Base-by-base conservation (phyloP, 1,140 invertebrate species). In the Trachelipus rathkii region DNA sequence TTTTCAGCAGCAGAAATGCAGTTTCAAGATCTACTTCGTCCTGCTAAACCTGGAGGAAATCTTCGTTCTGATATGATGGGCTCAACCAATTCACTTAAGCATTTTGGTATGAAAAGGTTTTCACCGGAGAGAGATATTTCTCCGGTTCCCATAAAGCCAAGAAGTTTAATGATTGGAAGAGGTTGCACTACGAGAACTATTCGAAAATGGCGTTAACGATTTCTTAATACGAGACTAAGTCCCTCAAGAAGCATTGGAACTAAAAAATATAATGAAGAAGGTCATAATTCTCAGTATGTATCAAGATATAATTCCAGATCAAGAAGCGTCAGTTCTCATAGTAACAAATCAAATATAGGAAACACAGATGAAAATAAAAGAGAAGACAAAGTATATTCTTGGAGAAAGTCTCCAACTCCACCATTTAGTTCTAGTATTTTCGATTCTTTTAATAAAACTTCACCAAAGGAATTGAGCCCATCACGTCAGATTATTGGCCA, bases 1-100 rank as follows among this genome's bases (percentile, higher is more conserved):
- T 82, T 76, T 76, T 82, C 77, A 50, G 79, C 82, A 66, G 77
- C 76, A 70, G 79, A 81, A 73, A 76, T 82, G 33, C 79, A 80
- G 67, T 77, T 80, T 74, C 78, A 80, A 71, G 72, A 76, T 15
- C 72, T 78, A 44, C 75, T 78, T 50, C 79, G 79, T 21, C 70
- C 70, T n/a, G 11, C 69, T 11, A 50, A 66, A 53, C 50, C 50
- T 60, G 50, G 50, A 3, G 50, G 50, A 60, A 19, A 19, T 60
- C 50, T 60, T 60, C 50, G 50, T 19, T 60, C 50, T 60, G 50
- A 60, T 60, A 15, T 60, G 50, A 60, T 60, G 50, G 50, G 50
- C 50, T 60, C 50, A 60, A 60, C 50, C 11, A 60, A 60, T 19
- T 60, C 50, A 15, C 50, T 60, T 60, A 60, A 60, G 8, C 50